phyloP scores from a whole-genome alignment of 2,888 invertebrate genomes.

The Pterobdella sp. region DNA sequence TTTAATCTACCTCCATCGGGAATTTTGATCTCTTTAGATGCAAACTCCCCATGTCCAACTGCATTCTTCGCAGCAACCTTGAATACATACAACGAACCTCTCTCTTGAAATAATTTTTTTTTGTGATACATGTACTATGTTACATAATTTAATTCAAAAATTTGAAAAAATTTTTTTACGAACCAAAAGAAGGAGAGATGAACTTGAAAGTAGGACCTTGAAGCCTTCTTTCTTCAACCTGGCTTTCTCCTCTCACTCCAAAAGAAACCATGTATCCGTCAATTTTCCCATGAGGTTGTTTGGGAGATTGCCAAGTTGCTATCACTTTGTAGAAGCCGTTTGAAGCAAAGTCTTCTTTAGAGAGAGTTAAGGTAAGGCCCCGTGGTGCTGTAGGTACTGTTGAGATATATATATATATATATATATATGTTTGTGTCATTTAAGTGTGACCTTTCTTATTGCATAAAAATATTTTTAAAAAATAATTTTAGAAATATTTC shows the following conservation, averaged over 20 bases:
- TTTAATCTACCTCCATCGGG: conserved; percentile 70
- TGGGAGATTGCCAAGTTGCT: conserved; percentile 83
- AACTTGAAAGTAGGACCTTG: conserved; percentile 32
- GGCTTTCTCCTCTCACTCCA: conserved; percentile 70
- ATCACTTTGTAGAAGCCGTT: conserved; percentile 65
- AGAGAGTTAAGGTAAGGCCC: conserved; percentile 59
- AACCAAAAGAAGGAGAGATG: conserved; percentile 37
- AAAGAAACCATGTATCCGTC: conserved; percentile 77
- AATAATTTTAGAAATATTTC: neutral
- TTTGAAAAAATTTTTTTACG: neutral
- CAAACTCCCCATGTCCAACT: conserved; percentile 88
- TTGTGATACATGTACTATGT: too few species aligned
- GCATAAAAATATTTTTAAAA: neutral
- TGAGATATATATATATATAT: neutral
- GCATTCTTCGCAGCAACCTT: conserved; percentile 89
- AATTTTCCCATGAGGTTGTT: conserved; percentile 78
- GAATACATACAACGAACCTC: conserved; percentile 73
- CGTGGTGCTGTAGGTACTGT: conserved; percentile 53
- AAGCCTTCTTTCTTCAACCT: conserved; percentile 35
- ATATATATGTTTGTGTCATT: neutral
- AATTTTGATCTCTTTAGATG: conserved; percentile 78
- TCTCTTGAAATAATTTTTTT: too few species aligned
- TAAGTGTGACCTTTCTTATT: neutral
- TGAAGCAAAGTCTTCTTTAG: conserved; percentile 66
- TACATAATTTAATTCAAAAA: too few species aligned